These are phyloP conservation scores for Sardinella longiceps DNA, from an alignment of 2,797 vertebrate genomes.

Conservation along the genomic window DNA sequence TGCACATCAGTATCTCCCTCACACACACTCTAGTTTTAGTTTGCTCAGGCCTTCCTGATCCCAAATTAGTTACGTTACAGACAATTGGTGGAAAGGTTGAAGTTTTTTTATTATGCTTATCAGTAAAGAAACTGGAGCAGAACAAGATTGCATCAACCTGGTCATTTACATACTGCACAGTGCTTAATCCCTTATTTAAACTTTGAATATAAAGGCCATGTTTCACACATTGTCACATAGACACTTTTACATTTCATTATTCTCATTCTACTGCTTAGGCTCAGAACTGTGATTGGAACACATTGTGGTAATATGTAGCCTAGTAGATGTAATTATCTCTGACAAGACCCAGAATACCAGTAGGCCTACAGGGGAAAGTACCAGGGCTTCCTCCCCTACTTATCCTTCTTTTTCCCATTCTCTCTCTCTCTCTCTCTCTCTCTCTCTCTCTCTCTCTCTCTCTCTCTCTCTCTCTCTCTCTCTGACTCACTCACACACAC, in stretches of 20 bases:
- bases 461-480: neutral
- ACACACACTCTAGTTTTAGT: neutral
- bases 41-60: neutral
- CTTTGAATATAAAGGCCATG: neutral
- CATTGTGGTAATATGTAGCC: neutral
- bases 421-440: neutral
- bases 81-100: constrained; percentile 6
- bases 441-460: neutral
- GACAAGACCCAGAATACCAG: neutral
- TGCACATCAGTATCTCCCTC: neutral
- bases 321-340: neutral
- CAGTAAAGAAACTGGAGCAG: neutral
- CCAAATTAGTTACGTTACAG: neutral
- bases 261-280: neutral
- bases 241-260: neutral
- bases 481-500: neutral
- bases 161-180: neutral
- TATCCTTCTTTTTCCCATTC: neutral
- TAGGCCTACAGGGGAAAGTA: neutral
- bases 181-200: neutral
- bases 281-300: neutral
- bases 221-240: neutral
- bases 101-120: neutral
- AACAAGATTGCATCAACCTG: neutral
- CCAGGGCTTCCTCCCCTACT: neutral